Evolutionary conservation across 2,797 vertebrate genomes (phyloP).

Genomic region (Ceryle rudis): DNA sequence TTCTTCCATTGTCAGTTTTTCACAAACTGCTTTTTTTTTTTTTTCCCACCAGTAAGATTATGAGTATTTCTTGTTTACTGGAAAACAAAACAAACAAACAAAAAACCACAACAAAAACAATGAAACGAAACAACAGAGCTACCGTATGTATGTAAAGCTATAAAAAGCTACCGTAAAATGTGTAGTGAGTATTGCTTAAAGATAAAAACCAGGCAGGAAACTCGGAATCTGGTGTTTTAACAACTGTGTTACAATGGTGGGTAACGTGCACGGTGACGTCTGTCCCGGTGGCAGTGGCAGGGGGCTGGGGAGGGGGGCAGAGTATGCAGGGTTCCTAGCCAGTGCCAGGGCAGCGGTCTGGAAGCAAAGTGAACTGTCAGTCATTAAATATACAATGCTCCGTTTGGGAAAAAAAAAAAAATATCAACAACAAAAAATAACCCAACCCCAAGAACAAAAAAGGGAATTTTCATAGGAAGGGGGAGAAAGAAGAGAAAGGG

Average conservation of each 20-base stretch:
- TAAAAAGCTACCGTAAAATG: constrained; percentile 83
- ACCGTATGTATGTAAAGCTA: constrained; percentile 83
- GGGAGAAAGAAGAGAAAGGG: constrained; percentile 48
- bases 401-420: constrained; percentile 28
- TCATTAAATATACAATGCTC: constrained; percentile 66
- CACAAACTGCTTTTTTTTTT: constrained; percentile 82
- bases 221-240: constrained; percentile 85
- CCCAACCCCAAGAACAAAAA: neutral
- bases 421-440: neutral
- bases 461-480: neutral
- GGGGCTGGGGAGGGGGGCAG: neutral
- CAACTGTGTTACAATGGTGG: constrained; percentile 67
- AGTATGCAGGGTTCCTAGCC: constrained; percentile 38
- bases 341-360: constrained; percentile 51
- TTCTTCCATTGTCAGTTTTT: constrained; percentile 82
- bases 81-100: constrained; percentile 76
- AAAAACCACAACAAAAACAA: constrained; percentile 67
- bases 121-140: constrained; percentile 75
- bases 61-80: constrained; percentile 86
- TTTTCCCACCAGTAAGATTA: constrained; percentile 84
- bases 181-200: constrained; percentile 88
- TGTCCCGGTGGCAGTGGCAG: constrained; percentile 39
- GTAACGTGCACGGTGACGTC: constrained; percentile 49
- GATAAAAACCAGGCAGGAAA: constrained; percentile 84
- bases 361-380: constrained; percentile 39